Conservation (phyloP, 2,888 invertebrate genomes). For the Drosophila nr. fundita region DNA sequence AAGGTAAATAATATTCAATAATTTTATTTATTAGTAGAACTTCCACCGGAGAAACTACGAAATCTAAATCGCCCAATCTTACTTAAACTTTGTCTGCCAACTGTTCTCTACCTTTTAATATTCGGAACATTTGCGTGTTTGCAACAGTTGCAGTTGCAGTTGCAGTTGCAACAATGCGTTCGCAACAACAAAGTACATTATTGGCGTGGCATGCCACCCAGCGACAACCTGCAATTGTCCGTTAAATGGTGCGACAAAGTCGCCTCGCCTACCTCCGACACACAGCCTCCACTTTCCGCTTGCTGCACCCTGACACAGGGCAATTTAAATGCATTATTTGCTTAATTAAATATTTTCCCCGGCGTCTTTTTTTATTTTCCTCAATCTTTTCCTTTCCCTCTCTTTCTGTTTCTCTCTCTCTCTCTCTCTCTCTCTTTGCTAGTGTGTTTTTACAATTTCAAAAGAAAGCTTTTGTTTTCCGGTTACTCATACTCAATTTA, state of each 20-base stretch:
- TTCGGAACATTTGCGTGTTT: constrained; percentile 9
- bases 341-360: constrained; percentile 77
- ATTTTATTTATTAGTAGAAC: not conserved
- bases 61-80: not conserved
- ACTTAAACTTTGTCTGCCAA: not conserved
- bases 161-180: constrained; percentile 20
- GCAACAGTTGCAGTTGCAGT: constrained; percentile 28
- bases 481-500: constrained; percentile 36
- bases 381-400: constrained; percentile 5
- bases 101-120: constrained; percentile 6
- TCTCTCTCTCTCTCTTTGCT: constrained; percentile 1
- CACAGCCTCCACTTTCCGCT: not conserved
- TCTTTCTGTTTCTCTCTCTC: constrained; percentile 2
- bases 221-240: constrained; percentile 52
- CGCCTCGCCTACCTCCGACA: not conserved
- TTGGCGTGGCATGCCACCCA: constrained; percentile 16
- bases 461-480: constrained; percentile 12
- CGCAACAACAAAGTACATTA: constrained; percentile 17
- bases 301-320: constrained; percentile 46
- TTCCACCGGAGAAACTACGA: not conserved
- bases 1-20: not conserved
- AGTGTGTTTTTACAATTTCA: constrained; percentile 9
- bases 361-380: constrained; percentile 24
- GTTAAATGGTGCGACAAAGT: constrained; percentile 51
- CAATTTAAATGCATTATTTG: constrained; percentile 79